Conservation (phyloP, 2,113 vertebrate genomes). For the Chloropsis hardwickii region DNA sequence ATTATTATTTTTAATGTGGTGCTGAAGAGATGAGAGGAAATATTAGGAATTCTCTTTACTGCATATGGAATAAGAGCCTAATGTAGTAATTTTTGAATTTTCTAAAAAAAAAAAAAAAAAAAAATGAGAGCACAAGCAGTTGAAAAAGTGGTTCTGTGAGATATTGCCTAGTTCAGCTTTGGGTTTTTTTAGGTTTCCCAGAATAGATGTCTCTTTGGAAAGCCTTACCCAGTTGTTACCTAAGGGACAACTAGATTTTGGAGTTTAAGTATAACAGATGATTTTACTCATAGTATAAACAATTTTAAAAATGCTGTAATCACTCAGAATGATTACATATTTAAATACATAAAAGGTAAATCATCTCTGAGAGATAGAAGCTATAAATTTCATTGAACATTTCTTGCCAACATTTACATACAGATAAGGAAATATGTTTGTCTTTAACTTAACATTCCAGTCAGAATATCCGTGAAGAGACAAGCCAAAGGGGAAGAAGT, state of each 20-base stretch:
- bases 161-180: not conserved
- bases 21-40: not conserved
- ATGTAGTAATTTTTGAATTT: not conserved
- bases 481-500: not conserved
- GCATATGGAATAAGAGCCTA: not conserved
- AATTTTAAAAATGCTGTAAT: not conserved
- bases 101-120: not conserved
- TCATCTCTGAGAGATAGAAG: not conserved
- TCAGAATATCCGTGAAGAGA: conserved; percentile 2
- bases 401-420: not conserved
- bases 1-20: not conserved
- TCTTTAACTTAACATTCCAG: conserved; percentile 1
- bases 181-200: not conserved
- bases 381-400: not conserved
- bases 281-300: not conserved
- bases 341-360: not conserved
- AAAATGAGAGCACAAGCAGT: not conserved
- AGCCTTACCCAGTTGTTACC: not conserved
- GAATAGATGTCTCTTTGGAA: not conserved
- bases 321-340: not conserved
- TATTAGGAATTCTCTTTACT: not conserved
- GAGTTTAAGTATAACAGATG: not conserved
- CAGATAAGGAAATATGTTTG: not conserved
- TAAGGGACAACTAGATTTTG: not conserved
- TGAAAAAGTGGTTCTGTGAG: not conserved